Conservation (phyloP, 2,888 invertebrate species). For the Linnaemya tessellans region DNA sequence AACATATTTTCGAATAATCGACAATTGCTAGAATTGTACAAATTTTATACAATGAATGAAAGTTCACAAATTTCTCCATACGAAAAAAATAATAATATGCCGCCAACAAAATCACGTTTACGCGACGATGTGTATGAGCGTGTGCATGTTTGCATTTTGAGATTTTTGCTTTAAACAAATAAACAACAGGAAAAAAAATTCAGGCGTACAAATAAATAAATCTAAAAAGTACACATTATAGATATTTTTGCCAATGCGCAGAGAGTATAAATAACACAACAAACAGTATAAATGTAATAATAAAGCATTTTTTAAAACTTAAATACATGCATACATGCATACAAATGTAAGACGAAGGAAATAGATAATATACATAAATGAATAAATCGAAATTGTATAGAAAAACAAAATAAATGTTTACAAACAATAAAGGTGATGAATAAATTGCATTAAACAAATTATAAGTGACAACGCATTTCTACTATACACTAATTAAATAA, state of each 20-base stretch:
- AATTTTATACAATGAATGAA: conserved; percentile 47
- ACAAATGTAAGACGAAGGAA: conserved; percentile 3
- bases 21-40: too few species aligned
- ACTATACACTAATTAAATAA: too few species aligned
- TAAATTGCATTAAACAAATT: too few species aligned
- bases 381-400: neutral
- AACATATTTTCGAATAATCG: too few species aligned
- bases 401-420: conserved; percentile 39
- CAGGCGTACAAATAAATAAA: conserved; percentile 16
- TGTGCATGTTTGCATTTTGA: neutral
- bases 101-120: conserved; percentile 25
- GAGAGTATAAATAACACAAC: conserved; percentile 32
- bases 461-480: too few species aligned
- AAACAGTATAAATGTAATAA: conserved; percentile 12
- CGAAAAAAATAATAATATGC: conserved; percentile 36
- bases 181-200: conserved; percentile 30
- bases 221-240: conserved; percentile 25
- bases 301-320: neutral
- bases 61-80: conserved; percentile 24
- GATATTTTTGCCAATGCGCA: conserved; percentile 48
- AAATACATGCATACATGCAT: neutral
- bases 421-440: conserved; percentile 46
- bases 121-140: neutral
- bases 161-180: conserved; percentile 44
- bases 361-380: conserved; percentile 9